Evolutionary conservation across 2,113 vertebrate species (phyloP).

Genomic region (Coptodon bakossiorum): DNA sequence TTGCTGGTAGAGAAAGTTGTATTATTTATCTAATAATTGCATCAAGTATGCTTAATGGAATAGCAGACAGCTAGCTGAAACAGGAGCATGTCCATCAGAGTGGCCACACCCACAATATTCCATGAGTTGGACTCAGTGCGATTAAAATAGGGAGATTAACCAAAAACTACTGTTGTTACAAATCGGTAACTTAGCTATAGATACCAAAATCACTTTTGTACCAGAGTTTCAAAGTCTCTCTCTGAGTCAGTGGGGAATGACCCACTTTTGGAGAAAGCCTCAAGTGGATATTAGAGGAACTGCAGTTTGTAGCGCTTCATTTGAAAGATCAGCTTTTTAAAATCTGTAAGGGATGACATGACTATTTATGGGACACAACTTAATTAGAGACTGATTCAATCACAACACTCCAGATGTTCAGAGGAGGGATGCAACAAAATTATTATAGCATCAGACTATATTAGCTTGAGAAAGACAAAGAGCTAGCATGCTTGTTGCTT

Average conservation of each 20-base stretch:
- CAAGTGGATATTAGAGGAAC: too few species aligned
- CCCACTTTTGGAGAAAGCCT: too few species aligned
- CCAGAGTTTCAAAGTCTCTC: neutral
- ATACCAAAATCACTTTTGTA: neutral
- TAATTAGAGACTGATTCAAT: neutral
- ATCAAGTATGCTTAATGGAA: neutral
- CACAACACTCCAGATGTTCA: neutral
- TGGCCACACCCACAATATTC: neutral
- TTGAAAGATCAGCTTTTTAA: neutral
- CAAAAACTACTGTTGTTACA: neutral
- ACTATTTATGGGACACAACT: neutral
- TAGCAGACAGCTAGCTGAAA: neutral
- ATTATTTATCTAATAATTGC: neutral
- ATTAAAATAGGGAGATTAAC: neutral
- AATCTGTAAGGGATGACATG: neutral
- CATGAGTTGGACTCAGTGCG: neutral
- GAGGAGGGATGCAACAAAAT: neutral
- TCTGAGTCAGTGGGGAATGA: too few species aligned
- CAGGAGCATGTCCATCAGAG: accelerated
- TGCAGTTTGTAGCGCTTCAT: too few species aligned
- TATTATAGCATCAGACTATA: neutral
- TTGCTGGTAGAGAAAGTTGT: neutral
- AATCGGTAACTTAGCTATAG: neutral
- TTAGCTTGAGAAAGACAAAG: neutral
- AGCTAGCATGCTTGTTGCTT: neutral